These are phyloP conservation scores for Ridgeia piscesae DNA, from an alignment of 1,140 invertebrate species.

Conservation along the genomic window DNA sequence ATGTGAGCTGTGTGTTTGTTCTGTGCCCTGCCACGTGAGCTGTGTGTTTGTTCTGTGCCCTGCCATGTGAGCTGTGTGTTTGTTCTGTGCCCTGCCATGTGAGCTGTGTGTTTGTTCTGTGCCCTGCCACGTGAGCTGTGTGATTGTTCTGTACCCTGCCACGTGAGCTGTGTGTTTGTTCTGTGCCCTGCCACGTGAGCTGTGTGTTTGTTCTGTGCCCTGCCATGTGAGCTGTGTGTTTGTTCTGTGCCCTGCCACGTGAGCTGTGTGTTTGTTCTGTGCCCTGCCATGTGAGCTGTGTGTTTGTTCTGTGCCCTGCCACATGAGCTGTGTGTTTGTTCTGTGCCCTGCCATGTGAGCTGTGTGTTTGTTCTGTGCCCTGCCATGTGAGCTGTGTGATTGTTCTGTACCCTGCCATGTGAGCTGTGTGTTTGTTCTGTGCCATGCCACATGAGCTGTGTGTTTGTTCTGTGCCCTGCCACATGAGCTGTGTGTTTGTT, in stretches of 20 bases:
- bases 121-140: no score
- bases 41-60: constrained; percentile 10
- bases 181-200: no score
- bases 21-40: no score
- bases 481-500: constrained; percentile 8
- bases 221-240: constrained; percentile 14
- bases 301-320: constrained; percentile 9
- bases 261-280: constrained; percentile 8
- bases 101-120: constrained; percentile 8
- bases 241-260: constrained; percentile 9
- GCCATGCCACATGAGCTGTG: no score
- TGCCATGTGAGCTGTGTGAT: constrained; percentile 12
- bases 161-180: constrained; percentile 9
- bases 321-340: constrained; percentile 8
- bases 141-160: constrained; percentile 5
- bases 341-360: no score
- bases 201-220: constrained; percentile 10
- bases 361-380: constrained; percentile 10
- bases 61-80: constrained; percentile 14
- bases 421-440: constrained; percentile 8
- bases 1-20: constrained; percentile 12
- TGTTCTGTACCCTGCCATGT: constrained; percentile 14
- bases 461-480: constrained; percentile 9
- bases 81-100: constrained; percentile 14
- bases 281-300: no score